These are phyloP conservation scores for Pelvicachromis taeniatus DNA, from an alignment of 2,113 vertebrate species.

Conservation along the genomic window DNA sequence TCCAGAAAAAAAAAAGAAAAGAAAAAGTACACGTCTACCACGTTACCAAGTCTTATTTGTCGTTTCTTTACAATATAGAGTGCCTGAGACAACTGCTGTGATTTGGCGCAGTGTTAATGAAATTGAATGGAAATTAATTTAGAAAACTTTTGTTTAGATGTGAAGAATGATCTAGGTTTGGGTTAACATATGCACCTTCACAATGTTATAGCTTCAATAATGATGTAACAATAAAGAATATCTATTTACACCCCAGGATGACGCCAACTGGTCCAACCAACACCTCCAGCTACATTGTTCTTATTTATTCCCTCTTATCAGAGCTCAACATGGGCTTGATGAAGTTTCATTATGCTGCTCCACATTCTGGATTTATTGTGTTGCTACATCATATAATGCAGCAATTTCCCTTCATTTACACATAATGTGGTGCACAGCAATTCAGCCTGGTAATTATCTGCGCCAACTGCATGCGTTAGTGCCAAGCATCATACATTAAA, in stretches of 20 bases:
- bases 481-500: constrained; percentile 11
- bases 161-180: fast-evolving
- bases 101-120: not conserved
- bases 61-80: not conserved
- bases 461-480: not conserved
- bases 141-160: not conserved
- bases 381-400: constrained; percentile 21
- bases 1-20: not conserved
- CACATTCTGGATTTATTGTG: constrained; percentile 20
- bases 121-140: not conserved
- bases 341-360: not conserved
- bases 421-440: not conserved
- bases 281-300: not conserved
- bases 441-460: not conserved
- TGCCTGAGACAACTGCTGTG: not conserved
- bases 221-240: not conserved
- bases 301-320: not conserved
- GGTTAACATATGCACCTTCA: not conserved
- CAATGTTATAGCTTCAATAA: not conserved
- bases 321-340: not conserved
- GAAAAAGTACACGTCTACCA: not conserved
- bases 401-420: constrained; percentile 15
- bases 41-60: not conserved
- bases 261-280: not conserved
- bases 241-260: not conserved